These are phyloP conservation scores for Myocastor coypus DNA, from an alignment of 2,113 vertebrate genomes.

Conservation along the genomic window DNA sequence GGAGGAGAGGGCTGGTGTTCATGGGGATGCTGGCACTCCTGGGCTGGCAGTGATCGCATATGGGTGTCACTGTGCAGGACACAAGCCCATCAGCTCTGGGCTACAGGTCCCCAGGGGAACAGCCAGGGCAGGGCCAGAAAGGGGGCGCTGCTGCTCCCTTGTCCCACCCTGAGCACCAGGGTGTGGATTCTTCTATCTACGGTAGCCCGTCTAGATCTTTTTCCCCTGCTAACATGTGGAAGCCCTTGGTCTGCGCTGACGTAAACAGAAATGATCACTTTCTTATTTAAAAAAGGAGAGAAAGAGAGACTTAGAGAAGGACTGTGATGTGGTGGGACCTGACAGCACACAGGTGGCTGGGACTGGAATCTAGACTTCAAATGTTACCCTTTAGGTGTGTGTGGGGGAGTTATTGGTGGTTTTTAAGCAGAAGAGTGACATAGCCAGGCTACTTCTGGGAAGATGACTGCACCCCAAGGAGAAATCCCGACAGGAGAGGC, in stretches of 20 bases:
- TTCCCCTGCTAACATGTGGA: rapidly evolving
- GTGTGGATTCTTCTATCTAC: rapidly evolving
- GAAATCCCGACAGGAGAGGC: background rate
- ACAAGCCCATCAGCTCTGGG: background rate
- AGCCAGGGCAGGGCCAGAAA: background rate
- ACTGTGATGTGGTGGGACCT: background rate
- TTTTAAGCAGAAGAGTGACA: background rate
- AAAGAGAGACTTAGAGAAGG: background rate
- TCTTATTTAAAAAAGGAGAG: background rate
- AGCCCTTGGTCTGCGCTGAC: background rate
- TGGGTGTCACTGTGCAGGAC: background rate
- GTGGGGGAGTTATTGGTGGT: background rate
- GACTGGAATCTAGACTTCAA: background rate
- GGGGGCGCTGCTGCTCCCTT: rapidly evolving
- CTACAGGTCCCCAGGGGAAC: background rate
- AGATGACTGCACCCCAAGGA: background rate
- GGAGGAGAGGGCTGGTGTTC: background rate
- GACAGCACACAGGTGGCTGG: background rate
- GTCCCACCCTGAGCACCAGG: rapidly evolving
- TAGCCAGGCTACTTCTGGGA: background rate
- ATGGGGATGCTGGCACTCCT: background rate
- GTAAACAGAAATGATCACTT: background rate
- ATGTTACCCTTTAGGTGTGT: background rate
- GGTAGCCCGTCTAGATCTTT: background rate
- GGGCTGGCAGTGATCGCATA: background rate